These are phyloP conservation scores for mouse (Mus musculus) DNA, from an alignment of 2,113 vertebrate species.

Conservation along the genomic window DNA sequence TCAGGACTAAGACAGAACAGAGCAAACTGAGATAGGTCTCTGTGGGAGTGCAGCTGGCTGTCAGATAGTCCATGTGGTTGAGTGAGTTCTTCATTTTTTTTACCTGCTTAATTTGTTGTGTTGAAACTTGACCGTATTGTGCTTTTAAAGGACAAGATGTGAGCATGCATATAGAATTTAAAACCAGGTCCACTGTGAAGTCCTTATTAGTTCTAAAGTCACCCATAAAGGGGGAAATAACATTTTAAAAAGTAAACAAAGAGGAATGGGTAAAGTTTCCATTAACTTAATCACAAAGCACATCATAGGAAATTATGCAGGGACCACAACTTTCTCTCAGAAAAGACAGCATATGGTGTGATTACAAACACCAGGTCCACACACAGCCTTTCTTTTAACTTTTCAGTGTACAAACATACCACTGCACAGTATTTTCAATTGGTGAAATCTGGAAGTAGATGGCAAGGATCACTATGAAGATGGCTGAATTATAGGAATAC, in stretches of 20 bases:
- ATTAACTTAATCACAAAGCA: background rate
- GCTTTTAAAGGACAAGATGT: background rate
- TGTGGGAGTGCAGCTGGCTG: background rate
- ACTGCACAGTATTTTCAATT: background rate
- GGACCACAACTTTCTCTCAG: background rate
- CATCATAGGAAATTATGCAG: background rate
- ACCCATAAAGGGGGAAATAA: too few relatives aligned
- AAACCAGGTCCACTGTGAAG: background rate
- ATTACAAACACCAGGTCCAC: background rate
- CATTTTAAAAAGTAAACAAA: background rate
- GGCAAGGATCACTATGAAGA: background rate
- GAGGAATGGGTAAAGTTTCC: background rate
- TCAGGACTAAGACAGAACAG: background rate
- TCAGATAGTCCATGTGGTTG: background rate
- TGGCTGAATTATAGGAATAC: background rate
- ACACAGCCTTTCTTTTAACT: background rate
- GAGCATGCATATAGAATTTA: background rate
- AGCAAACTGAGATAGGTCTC: background rate
- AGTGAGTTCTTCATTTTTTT: background rate
- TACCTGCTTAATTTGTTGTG: background rate
- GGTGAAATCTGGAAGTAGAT: background rate
- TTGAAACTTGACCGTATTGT: background rate
- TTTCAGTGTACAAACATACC: background rate
- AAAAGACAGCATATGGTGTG: accelerated
- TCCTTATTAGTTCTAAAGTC: background rate